These are phyloP conservation scores for Nyctibius bracteatus DNA, from an alignment of 2,113 vertebrate genomes.

Conservation along the genomic window DNA sequence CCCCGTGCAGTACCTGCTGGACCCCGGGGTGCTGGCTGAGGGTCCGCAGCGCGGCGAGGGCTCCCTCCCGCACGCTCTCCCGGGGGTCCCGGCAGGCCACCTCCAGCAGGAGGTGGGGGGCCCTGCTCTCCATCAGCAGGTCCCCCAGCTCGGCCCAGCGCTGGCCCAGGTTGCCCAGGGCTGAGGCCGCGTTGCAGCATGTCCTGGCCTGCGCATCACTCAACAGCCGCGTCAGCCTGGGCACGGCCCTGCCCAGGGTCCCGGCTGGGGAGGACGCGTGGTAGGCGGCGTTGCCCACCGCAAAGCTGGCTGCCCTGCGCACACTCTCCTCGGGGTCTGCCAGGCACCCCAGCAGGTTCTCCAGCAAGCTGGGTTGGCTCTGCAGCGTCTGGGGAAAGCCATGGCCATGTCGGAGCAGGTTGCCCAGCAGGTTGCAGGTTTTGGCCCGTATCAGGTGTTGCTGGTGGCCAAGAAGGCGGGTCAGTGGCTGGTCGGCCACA, in stretches of 20 bases:
- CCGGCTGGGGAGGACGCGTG: not conserved
- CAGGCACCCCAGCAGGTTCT: conserved; percentile 62
- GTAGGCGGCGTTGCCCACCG: conserved; percentile 70
- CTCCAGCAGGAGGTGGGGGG: conserved; percentile 66
- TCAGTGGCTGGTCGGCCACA: conserved; percentile 30
- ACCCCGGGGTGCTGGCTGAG: conserved; percentile 54
- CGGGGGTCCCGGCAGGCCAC: conserved; percentile 66
- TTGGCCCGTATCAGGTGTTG: conserved; percentile 75
- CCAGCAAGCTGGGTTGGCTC: conserved; percentile 40
- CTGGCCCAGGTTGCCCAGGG: conserved; percentile 73
- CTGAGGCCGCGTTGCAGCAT: conserved; percentile 63
- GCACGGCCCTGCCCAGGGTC: conserved; percentile 53
- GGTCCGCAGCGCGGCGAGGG: conserved; percentile 68
- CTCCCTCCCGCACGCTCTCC: conserved; percentile 63
- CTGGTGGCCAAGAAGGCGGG: conserved; percentile 69
- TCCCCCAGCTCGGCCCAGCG: conserved; percentile 14
- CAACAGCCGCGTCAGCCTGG: conserved; percentile 58
- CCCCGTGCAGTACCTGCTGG: conserved; percentile 62
- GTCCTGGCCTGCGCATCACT: conserved; percentile 57
- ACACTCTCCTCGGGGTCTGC: conserved; percentile 58
- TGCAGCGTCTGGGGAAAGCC: conserved; percentile 19
- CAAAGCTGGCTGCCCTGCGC: conserved; percentile 70
- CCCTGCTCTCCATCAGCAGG: conserved; percentile 54
- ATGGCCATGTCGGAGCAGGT: conserved; percentile 61
- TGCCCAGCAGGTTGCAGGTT: conserved; percentile 82